Base-by-base conservation (phyloP, 2,113 vertebrate species). In the Nothocercus nigrocapillus region DNA sequence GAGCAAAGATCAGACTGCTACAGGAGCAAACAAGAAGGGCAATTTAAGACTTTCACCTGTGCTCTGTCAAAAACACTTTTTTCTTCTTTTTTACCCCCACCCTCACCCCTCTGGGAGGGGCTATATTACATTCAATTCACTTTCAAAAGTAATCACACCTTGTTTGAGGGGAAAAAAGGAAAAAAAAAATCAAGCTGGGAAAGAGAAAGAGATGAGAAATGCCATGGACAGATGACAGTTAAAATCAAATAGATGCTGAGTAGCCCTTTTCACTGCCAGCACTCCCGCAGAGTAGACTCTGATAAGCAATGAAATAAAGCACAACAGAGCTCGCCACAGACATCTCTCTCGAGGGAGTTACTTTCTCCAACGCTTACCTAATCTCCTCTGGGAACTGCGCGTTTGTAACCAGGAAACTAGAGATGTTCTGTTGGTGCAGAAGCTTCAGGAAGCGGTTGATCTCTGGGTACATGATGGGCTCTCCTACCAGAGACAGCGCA, bases 391-490 rank as follows among this genome's bases (percentile, higher is more conserved):
- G 99, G 81, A 99, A 99, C 94, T 99, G 99, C 2, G 99, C 99
- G 2, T 99, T 99, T 79, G 99, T 99, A 75, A 99, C 99, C 58
- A 99, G 97, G 96, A 99, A 99, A 77, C 98, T 99, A 63, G 99
- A 99, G 97, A 99, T 99, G 67, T 86, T 80, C 2, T 85, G 95
- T 28, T 96, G 95, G 89, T 99, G 99, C 40, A 99, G 98, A 13
- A 99, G 98, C 85, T 96, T 98, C 54, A 99, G 85, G 6, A 99
- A 98, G 14, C 77, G 51, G 89, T 99, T 99, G 97, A 99, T 99
- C 94, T 99, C 97, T 0, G 99, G 99, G 96, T 99, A 99, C 99
- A 99, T 99, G 94, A 99, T 99, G 9, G 99, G 99, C 81, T 99
- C 99, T 6, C 99, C 99, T 90, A 99, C 99, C 82, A 99, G 97